Percentiles rank a stretch among this genome's conserved stretches.
Conservation (phyloP, 2,888 invertebrate species). For the Drepana falcataria region DNA sequence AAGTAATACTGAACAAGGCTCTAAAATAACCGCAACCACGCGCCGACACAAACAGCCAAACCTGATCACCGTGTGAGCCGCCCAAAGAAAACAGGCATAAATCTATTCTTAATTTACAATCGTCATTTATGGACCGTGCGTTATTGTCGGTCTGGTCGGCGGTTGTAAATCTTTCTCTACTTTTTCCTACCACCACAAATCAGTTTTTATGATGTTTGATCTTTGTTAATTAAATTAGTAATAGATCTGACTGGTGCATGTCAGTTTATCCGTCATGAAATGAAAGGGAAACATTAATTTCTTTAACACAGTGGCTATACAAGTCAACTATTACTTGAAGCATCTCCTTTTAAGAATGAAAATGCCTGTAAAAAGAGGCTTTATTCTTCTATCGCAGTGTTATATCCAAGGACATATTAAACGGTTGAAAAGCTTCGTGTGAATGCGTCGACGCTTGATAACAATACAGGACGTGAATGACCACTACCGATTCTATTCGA, state of each 20-base stretch:
- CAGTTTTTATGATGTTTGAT: conserved; percentile 1
- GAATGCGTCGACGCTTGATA: too few relatives aligned
- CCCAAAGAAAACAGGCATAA: conserved; percentile 47
- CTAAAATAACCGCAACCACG: background rate
- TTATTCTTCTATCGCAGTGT: too few relatives aligned
- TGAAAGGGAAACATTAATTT: too few relatives aligned
- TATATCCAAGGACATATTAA: too few relatives aligned
- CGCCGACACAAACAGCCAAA: background rate
- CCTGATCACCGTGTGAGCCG: conserved; percentile 1
- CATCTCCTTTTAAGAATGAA: too few relatives aligned
- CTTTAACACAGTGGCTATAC: too few relatives aligned
- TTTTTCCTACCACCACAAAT: background rate
- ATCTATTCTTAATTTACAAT: conserved; percentile 52
- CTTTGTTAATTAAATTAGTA: background rate
- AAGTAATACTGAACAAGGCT: background rate
- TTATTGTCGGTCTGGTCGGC: conserved; percentile 9
- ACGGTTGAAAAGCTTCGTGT: too few relatives aligned
- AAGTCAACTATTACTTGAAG: too few relatives aligned
- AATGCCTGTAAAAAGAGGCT: too few relatives aligned
- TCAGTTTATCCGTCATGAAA: background rate
- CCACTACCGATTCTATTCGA: too few relatives aligned
- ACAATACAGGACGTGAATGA: too few relatives aligned
- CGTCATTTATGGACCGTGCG: conserved; percentile 26
- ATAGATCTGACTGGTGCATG: background rate
- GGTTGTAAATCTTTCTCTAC: background rate